Evolutionary conservation across 2,888 invertebrate species (phyloP).

Genomic region (Epirrita christyi): DNA sequence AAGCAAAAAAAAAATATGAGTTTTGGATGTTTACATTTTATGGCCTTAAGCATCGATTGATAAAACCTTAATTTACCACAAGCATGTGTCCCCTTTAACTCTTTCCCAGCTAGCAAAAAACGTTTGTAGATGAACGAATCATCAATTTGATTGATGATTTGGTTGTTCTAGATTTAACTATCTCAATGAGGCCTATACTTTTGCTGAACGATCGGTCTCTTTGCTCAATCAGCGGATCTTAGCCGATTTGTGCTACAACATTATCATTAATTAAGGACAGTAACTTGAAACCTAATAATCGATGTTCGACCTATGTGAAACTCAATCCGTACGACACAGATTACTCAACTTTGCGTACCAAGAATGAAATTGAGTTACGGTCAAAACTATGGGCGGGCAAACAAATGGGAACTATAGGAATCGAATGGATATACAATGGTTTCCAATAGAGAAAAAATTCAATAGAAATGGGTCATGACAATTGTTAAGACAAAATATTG

Average conservation of each 20-base stretch:
- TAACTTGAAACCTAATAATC: conserved; percentile 56
- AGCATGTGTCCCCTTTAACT: no score
- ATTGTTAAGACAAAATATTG: not conserved
- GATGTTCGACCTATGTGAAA: conserved; percentile 45
- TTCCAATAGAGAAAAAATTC: conserved; percentile 14
- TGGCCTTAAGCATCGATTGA: no score
- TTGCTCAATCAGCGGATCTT: conserved; percentile 51
- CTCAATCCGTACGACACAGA: conserved; percentile 31
- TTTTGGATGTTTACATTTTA: no score
- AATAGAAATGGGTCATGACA: not conserved
- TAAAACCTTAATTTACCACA: no score
- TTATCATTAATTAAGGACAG: conserved; percentile 59
- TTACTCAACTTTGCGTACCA: not conserved
- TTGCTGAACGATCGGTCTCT: conserved; percentile 48
- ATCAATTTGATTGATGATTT: no score
- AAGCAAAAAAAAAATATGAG: no score
- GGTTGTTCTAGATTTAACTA: no score
- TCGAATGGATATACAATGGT: conserved; percentile 11
- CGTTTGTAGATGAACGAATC: no score
- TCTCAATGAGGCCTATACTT: no score
- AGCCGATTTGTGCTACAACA: conserved; percentile 51
- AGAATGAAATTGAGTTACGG: conserved; percentile 13
- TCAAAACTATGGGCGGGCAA: conserved; percentile 17
- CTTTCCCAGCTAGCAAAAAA: no score
- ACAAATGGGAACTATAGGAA: conserved; percentile 11